A percentile compares a stretch with the other conserved stretches of the same genome.
These are phyloP conservation scores for Brachyhypopomus occidentalis DNA, from an alignment of 2,113 vertebrate genomes.

Conservation along the genomic window DNA sequence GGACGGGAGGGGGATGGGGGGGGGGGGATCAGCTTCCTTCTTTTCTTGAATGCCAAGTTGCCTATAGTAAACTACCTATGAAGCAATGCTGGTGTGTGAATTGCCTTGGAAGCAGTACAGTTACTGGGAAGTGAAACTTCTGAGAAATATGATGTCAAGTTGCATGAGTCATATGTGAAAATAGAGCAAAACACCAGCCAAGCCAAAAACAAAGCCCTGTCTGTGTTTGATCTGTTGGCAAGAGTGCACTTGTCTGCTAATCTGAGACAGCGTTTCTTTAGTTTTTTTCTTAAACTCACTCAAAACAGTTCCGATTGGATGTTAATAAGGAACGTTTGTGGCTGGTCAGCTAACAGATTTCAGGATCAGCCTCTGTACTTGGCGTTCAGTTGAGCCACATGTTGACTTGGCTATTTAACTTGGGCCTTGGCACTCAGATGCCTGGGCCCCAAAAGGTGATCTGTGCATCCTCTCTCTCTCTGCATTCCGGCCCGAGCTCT, in stretches of 20 bases:
- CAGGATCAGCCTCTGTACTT: conserved; percentile 19
- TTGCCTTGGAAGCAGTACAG: conserved; percentile 19
- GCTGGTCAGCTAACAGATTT: conserved; percentile 27
- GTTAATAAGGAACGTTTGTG: conserved; percentile 18
- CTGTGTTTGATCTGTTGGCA: conserved; percentile 21
- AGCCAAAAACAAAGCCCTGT: conserved; percentile 25
- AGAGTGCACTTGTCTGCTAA: not conserved
- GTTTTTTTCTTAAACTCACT: not conserved
- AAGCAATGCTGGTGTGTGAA: not conserved
- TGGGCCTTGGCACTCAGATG: conserved; percentile 43
- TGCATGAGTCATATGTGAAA: conserved; percentile 39
- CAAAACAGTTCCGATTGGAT: not conserved
- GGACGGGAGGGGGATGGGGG: too few species aligned
- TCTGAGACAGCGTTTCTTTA: not conserved
- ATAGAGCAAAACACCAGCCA: conserved; percentile 20
- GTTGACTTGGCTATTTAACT: conserved; percentile 31
- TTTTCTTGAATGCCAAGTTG: not conserved
- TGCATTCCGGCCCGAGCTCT: conserved; percentile 59
- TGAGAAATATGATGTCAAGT: conserved; percentile 35
- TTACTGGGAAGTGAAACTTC: conserved; percentile 46
- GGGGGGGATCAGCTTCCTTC: not conserved
- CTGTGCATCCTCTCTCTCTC: conserved; percentile 61
- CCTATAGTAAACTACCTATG: not conserved
- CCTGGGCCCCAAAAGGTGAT: conserved; percentile 77
- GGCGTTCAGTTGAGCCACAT: conserved; percentile 19